Conservation (phyloP, 2,797 vertebrate species). For the Crax fasciolata region DNA sequence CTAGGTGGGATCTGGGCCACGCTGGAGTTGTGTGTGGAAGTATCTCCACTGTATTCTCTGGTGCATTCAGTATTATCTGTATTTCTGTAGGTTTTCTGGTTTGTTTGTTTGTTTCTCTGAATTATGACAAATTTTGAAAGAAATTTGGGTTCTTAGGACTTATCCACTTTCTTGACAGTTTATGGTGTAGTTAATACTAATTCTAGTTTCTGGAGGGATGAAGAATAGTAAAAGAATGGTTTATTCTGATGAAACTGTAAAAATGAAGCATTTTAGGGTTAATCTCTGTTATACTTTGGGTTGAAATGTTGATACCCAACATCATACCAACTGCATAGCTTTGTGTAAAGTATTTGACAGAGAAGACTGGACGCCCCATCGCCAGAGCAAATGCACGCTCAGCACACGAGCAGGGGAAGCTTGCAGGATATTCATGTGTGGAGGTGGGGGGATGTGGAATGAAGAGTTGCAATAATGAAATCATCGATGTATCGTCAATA, state of each 20-base stretch:
- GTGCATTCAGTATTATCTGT: neutral
- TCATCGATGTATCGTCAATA: fast-evolving
- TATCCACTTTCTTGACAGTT: neutral
- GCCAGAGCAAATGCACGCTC: neutral
- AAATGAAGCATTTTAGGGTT: neutral
- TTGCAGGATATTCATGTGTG: neutral
- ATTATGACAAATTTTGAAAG: neutral
- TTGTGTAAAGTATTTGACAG: neutral
- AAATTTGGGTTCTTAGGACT: neutral
- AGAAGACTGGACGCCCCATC: neutral
- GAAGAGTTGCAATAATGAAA: neutral
- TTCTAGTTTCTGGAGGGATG: neutral
- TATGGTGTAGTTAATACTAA: neutral
- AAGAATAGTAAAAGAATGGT: neutral
- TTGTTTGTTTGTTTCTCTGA: neutral
- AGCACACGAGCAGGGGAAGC: fast-evolving
- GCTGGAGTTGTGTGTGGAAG: neutral
- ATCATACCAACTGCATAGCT: neutral
- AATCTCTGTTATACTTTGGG: neutral
- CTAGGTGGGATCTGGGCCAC: neutral
- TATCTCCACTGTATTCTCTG: neutral
- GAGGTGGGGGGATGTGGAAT: fast-evolving
- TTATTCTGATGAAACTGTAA: neutral
- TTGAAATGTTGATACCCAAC: neutral
- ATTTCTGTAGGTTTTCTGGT: neutral